Evolutionary conservation across 2,113 vertebrate genomes (phyloP).

Genomic region (Morone chrysops): DNA sequence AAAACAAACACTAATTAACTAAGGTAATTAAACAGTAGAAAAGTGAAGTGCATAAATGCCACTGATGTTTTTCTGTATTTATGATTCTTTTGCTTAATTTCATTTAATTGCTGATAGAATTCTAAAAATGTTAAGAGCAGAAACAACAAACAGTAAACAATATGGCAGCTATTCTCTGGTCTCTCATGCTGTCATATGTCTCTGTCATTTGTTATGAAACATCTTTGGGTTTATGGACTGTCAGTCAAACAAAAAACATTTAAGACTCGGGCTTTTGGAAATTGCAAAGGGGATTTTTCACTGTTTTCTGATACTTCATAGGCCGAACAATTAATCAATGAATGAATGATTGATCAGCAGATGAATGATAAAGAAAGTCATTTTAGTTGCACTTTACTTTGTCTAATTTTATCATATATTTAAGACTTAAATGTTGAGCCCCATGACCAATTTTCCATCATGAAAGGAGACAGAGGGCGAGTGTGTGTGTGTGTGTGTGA

Average conservation of each 20-base stretch:
- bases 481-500: neutral
- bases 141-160: too few species aligned
- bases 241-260: neutral
- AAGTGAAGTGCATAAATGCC: too few species aligned
- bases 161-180: neutral
- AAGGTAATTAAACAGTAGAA: too few species aligned
- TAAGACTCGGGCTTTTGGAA: neutral
- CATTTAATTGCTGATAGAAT: neutral
- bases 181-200: too few species aligned
- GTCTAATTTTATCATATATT: neutral
- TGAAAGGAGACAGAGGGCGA: neutral
- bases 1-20: too few species aligned
- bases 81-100: neutral
- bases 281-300: neutral
- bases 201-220: neutral
- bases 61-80: too few species aligned
- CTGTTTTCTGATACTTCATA: neutral
- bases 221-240: neutral
- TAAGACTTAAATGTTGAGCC: too few species aligned
- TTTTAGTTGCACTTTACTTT: neutral
- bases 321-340: neutral
- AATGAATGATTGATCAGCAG: neutral
- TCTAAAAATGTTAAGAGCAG: too few species aligned
- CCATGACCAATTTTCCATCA: neutral
- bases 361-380: neutral